Evolutionary conservation across 2,888 invertebrate genomes (phyloP).

Genomic region (Philaethria dido): DNA sequence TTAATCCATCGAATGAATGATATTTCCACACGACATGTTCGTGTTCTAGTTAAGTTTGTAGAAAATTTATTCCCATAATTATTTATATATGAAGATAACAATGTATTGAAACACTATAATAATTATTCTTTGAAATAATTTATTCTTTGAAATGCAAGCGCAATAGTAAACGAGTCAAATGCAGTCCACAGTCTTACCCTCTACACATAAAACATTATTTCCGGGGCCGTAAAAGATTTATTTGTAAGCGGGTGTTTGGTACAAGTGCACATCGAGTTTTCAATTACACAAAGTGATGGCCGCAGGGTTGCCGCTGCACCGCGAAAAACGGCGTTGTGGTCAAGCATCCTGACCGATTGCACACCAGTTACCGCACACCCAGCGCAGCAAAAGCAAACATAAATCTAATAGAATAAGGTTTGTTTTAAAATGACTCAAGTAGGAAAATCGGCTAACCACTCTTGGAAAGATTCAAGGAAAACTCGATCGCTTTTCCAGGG

Average conservation of each 20-base stretch:
- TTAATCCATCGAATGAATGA: too few species aligned
- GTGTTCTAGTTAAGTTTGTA: too few species aligned
- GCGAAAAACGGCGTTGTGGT: conserved; percentile 75
- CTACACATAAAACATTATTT: conserved; percentile 45
- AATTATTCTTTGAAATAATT: too few species aligned
- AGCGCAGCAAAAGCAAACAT: conserved; percentile 59
- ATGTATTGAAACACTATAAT: too few species aligned
- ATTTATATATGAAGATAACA: too few species aligned
- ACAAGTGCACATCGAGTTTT: conserved; percentile 81
- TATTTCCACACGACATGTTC: too few species aligned
- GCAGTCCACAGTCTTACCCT: conserved; percentile 3
- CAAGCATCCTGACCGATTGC: conserved; percentile 73
- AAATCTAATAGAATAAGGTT: conserved; percentile 64
- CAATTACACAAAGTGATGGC: conserved; percentile 82
- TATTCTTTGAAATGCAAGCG: neutral
- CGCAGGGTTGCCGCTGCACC: conserved; percentile 67
- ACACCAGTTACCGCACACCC: conserved; percentile 60
- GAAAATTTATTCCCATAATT: too few species aligned
- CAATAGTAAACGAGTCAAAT: conserved; percentile 10
- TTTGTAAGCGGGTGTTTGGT: conserved; percentile 72
- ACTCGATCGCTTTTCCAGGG: conserved; percentile 82
- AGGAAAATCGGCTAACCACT: conserved; percentile 73
- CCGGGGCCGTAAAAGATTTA: conserved; percentile 63
- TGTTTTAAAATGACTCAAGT: conserved; percentile 55
- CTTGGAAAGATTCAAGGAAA: conserved; percentile 80